phyloP scores from a whole-genome alignment of 2,113 vertebrate species.

The Stictonetta naevosa region DNA sequence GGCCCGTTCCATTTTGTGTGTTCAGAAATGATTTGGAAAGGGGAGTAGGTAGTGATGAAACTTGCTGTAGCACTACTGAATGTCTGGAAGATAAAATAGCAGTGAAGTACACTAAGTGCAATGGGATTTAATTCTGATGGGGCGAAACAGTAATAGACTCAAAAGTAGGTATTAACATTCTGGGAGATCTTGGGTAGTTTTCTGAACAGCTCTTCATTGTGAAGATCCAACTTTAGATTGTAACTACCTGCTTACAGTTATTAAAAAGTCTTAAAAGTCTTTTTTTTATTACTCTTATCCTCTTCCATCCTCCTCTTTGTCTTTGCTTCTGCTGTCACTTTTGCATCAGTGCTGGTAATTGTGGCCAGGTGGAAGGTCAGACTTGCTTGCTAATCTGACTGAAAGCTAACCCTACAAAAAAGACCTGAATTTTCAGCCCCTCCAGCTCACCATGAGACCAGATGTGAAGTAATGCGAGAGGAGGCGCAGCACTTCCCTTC shows the following conservation, averaged over 20 bases:
- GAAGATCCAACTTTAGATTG: neutral
- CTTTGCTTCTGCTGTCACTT: neutral
- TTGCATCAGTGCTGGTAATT: neutral
- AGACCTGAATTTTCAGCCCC: neutral
- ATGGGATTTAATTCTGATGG: slow-evolving; percentile 20
- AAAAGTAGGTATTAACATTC: neutral
- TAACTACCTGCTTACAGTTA: neutral
- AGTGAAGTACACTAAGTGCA: slow-evolving; percentile 11
- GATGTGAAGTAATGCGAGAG: neutral
- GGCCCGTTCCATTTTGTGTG: neutral
- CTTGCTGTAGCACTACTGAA: neutral
- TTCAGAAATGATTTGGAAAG: neutral
- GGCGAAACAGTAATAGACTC: neutral
- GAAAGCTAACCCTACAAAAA: neutral
- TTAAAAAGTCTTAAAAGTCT: neutral
- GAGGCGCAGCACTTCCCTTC: neutral
- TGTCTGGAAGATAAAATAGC: neutral
- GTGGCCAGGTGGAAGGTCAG: neutral
- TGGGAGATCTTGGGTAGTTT: neutral
- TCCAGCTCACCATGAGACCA: neutral
- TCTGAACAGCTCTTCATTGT: neutral
- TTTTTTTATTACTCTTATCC: neutral
- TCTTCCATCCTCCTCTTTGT: neutral
- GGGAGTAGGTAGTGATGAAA: neutral
- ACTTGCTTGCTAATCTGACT: neutral